A percentile compares a stretch with the other conserved stretches of the same genome.
Evolutionary conservation across 2,888 invertebrate genomes (phyloP).

Genomic region (Coremacera marginata): DNA sequence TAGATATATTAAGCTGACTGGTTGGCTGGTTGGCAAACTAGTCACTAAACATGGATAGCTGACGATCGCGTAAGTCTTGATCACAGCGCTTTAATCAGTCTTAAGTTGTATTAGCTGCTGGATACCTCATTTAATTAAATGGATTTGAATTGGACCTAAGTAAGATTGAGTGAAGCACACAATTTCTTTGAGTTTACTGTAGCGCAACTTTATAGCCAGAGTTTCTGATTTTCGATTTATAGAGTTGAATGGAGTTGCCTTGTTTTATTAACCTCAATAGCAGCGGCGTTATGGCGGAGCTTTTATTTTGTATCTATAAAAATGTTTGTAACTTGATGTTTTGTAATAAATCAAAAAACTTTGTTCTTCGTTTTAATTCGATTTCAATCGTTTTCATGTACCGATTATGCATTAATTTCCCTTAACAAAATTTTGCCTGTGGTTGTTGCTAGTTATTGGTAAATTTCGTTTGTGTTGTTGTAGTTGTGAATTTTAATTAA

Average conservation of each 20-base stretch:
- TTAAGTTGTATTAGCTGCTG: conserved; percentile 61
- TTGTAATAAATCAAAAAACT: conserved; percentile 28
- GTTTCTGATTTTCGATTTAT: too few relatives aligned
- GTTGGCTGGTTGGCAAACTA: too few relatives aligned
- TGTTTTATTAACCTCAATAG: background rate
- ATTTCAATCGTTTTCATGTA: conserved; percentile 28
- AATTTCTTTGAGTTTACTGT: background rate
- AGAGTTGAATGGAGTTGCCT: background rate
- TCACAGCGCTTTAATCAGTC: conserved; percentile 44
- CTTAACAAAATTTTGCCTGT: background rate
- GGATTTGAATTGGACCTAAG: conserved; percentile 38
- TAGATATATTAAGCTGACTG: too few relatives aligned
- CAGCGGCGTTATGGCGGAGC: background rate
- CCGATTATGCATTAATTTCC: conserved; percentile 29
- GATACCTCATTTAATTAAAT: conserved; percentile 66
- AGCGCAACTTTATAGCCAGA: background rate
- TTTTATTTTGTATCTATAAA: background rate
- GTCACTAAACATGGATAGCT: background rate
- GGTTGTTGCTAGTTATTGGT: background rate
- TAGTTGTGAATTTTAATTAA: conserved; percentile 57
- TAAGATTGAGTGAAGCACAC: conserved; percentile 33
- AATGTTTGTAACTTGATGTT: conserved; percentile 23
- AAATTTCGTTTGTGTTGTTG: background rate
- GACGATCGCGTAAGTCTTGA: conserved; percentile 4
- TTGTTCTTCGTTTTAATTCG: conserved; percentile 10